These are phyloP conservation scores for Mastacembelus armatus DNA, from an alignment of 2,797 vertebrate species.

Conservation along the genomic window DNA sequence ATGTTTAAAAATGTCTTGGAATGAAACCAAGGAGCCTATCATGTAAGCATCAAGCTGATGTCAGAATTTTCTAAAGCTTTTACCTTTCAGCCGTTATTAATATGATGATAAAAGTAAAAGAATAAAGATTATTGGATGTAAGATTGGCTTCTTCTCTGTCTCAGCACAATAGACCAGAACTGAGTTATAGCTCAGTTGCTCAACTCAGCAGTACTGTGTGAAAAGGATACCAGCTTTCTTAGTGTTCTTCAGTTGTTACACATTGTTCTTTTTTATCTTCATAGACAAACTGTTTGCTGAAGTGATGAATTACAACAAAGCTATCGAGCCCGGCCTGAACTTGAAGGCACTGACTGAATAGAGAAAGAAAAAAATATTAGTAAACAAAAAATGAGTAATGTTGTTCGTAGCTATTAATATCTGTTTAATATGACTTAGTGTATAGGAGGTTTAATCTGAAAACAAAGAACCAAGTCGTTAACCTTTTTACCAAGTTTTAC, in stretches of 20 bases:
- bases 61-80: constrained; percentile 5
- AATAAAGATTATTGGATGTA: constrained; percentile 17
- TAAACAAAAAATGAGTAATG: constrained; percentile 19
- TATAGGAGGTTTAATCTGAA: constrained; percentile 21
- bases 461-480: constrained; percentile 45
- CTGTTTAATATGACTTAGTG: constrained; percentile 10
- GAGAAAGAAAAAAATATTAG: constrained; percentile 15
- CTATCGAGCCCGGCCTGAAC: constrained; percentile 2
- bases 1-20: constrained; percentile 43
- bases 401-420: constrained; percentile 30
- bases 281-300: constrained; percentile 28
- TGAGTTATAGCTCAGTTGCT: constrained; percentile 29
- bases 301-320: constrained; percentile 20
- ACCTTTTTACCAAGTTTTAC: constrained; percentile 46
- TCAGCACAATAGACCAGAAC: constrained; percentile 23
- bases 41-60: constrained; percentile 25
- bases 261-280: constrained; percentile 34
- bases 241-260: constrained; percentile 27
- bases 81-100: constrained; percentile 26
- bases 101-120: constrained; percentile 31
- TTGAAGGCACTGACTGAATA: constrained; percentile 7
- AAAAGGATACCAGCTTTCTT: constrained; percentile 33
- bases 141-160: constrained; percentile 29
- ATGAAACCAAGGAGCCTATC: constrained; percentile 20
- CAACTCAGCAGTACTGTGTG: constrained; percentile 31